Conservation (phyloP, 2,113 vertebrate genomes). For the Grallaria varia region DNA sequence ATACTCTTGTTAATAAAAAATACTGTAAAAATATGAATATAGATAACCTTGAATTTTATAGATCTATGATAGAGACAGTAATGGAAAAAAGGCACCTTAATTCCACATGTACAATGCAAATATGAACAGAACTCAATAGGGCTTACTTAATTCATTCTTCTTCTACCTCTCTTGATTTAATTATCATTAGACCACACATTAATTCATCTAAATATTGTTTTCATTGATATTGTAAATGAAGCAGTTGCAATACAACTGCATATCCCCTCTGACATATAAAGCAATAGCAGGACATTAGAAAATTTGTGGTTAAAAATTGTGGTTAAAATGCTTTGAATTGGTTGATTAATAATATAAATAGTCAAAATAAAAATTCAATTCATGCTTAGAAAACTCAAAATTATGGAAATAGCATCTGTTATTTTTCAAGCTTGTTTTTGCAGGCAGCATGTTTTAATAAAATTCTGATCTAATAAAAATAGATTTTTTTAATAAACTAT, state of each 20-base stretch:
- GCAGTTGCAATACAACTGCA: not conserved
- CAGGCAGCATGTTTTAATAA: not conserved
- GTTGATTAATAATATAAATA: not conserved
- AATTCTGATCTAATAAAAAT: conserved; percentile 19
- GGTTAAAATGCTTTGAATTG: conserved; percentile 13
- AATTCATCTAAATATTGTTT: not conserved
- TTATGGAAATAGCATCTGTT: not conserved
- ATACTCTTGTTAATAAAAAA: not conserved
- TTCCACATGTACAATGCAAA: not conserved
- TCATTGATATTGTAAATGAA: not conserved
- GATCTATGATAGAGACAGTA: not conserved
- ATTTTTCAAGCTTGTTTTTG: not conserved
- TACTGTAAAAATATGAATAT: not conserved
- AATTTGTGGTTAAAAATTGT: not conserved
- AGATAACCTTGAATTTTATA: not conserved
- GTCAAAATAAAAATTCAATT: conserved; percentile 2
- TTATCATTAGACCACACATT: not conserved
- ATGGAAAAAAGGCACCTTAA: not conserved
- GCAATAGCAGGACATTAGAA: not conserved
- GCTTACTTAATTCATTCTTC: not conserved
- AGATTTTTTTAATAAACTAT: not conserved
- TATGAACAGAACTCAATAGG: not conserved
- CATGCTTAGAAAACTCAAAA: not conserved
- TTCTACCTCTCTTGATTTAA: not conserved
- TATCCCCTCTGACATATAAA: not conserved